Evolutionary conservation across 2,888 invertebrate species (phyloP).

Genomic region (Ophraella communa): DNA sequence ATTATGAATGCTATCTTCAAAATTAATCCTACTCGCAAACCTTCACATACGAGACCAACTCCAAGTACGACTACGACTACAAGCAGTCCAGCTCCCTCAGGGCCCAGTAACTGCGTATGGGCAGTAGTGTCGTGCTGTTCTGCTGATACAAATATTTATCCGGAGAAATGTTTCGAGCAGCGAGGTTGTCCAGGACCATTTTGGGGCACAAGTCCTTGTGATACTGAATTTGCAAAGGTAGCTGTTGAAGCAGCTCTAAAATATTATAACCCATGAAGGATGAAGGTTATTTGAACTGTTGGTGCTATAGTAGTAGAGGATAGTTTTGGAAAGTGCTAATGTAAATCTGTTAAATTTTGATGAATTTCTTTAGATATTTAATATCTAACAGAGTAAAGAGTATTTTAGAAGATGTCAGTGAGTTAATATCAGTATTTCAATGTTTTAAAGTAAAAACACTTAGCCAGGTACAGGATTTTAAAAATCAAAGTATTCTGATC

Average conservation of each 20-base stretch:
- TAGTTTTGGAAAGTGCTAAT: neutral
- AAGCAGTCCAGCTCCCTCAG: conserved; percentile 9
- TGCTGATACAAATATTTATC: conserved; percentile 59
- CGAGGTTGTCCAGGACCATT: conserved; percentile 75
- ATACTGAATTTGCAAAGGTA: conserved; percentile 65
- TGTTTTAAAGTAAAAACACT: too few relatives aligned
- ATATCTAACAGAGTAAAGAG: too few relatives aligned
- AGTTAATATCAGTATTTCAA: too few relatives aligned
- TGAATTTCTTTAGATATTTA: too few relatives aligned
- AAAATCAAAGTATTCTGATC: too few relatives aligned
- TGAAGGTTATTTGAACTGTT: neutral
- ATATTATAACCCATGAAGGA: conserved; percentile 47
- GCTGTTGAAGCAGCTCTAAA: conserved; percentile 64
- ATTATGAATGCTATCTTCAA: conserved; percentile 6
- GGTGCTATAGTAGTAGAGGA: neutral
- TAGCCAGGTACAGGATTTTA: too few relatives aligned
- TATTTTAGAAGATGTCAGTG: too few relatives aligned
- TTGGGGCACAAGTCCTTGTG: conserved; percentile 77
- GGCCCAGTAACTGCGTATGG: conserved; percentile 67
- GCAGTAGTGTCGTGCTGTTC: conserved; percentile 79
- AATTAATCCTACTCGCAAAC: neutral
- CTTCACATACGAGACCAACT: neutral
- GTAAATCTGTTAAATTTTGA: neutral
- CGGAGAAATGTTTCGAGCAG: conserved; percentile 72
- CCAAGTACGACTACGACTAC: conserved; percentile 5